Base-by-base conservation (phyloP, 1,140 invertebrate genomes). In the Temnothorax longispinosus region DNA sequence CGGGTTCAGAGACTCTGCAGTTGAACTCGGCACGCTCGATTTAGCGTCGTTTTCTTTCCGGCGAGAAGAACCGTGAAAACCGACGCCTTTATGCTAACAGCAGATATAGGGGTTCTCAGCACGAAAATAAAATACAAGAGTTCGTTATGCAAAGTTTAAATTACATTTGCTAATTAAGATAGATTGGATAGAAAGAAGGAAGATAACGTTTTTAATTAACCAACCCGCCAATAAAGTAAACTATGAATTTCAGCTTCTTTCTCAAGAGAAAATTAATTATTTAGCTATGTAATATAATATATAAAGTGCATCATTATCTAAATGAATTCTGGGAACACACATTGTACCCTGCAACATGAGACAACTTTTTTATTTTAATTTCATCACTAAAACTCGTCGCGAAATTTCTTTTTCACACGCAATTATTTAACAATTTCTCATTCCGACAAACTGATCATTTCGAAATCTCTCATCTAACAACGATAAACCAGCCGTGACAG, bases 1-100 rank as follows among this genome's bases (percentile, higher is more conserved):
- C 32, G 77, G 54, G 82, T 81, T 86, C 82, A 82, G 78, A 78
- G 69, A 74, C 50, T 80, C 41, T 47, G 84, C 41, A 77, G 74
- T 85, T 85, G 84, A 91, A 85, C 87, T 56, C 69, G 75, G 35
- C 75, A 80, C 80, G 84, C 74, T 86, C 84, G 82, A 90, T 90
- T 90, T 84, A 81, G 82, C 77, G 50, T 58, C 50, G 56, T 18
- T 38, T 38, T 56, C 78, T 78, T 85, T 52, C 35, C 44, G 56
- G 11, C 41, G 41, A 60, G 58, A 74, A 65, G 38, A 64, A 60
- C 47, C 54, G 72, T 50, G 60, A 69, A 69, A 74, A 78, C 18
- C 38, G 54, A 41, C 65, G 72, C 54, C 38, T 85, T 64, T 13
- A 21, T 41, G 27, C 65, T 60, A 64, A 27, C 32, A 41, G n/a